Evolutionary conservation across 2,113 vertebrate species (phyloP).

Genomic region (Girardinichthys multiradiatus): DNA sequence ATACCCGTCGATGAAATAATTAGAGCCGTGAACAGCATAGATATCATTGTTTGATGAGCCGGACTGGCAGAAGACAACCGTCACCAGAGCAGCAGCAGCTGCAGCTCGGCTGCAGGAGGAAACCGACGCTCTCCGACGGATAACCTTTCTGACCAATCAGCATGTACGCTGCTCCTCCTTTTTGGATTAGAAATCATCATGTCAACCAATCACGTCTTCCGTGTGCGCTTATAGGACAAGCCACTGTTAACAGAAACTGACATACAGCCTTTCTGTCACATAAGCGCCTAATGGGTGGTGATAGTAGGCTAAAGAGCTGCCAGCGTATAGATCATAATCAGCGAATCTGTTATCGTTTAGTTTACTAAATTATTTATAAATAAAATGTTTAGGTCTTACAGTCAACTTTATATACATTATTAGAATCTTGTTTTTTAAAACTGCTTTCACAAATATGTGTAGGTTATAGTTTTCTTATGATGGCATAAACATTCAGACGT

Average conservation of each 20-base stretch:
- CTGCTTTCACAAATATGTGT: neutral
- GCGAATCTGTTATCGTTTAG: neutral
- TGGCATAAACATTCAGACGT: neutral
- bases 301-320: neutral
- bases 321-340: neutral
- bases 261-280: constrained; percentile 6
- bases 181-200: accelerated
- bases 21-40: constrained; percentile 25
- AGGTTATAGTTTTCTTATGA: neutral
- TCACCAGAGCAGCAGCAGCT: constrained; percentile 64
- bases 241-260: constrained; percentile 20
- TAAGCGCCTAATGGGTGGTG: neutral
- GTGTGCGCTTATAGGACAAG: neutral
- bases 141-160: constrained; percentile 63
- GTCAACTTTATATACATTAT: neutral
- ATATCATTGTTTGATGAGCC: constrained; percentile 61
- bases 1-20: constrained; percentile 16
- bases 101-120: constrained; percentile 37
- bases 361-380: neutral
- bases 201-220: constrained; percentile 57
- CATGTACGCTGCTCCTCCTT: neutral
- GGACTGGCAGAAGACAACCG: constrained; percentile 40
- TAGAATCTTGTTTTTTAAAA: neutral
- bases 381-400: neutral
- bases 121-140: constrained; percentile 11